Conservation (phyloP, 2,888 invertebrate species). For the Sepioteuthis lessoniana region DNA sequence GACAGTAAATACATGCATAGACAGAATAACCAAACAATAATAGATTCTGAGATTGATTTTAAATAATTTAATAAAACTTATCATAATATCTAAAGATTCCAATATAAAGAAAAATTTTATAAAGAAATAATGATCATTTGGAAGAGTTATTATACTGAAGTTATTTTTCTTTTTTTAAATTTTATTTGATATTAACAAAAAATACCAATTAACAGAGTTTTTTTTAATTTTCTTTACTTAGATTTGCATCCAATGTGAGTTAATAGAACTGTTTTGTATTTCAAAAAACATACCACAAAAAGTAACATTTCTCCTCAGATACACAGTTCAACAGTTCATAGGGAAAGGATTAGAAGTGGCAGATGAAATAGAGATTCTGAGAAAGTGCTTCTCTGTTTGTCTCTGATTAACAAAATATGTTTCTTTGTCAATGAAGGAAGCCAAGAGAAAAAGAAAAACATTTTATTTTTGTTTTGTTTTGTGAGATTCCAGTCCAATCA, state of each 20-base stretch:
- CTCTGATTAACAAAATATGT: neutral
- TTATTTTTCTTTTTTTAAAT: neutral
- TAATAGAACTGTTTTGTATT: neutral
- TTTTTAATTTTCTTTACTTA: neutral
- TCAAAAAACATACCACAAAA: neutral
- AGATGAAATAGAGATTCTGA: neutral
- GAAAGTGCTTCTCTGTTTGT: neutral
- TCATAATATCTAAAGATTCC: too few species aligned
- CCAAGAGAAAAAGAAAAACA: neutral
- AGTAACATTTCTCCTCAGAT: neutral
- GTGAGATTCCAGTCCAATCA: slow-evolving; percentile 33
- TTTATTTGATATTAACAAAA: neutral
- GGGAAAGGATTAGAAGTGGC: neutral
- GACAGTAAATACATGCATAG: too few species aligned
- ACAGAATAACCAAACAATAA: too few species aligned
- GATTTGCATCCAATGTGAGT: neutral
- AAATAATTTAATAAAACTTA: too few species aligned
- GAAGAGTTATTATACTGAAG: too few species aligned
- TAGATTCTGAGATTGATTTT: too few species aligned
- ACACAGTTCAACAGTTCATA: neutral
- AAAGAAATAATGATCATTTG: too few species aligned
- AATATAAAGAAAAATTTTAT: too few species aligned
- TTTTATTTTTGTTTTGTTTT: slow-evolving; percentile 6
- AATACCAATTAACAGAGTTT: neutral
- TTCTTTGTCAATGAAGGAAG: slow-evolving; percentile 11